phyloP scores from a whole-genome alignment of 2,113 vertebrate species.

The Clarias batrachus region DNA sequence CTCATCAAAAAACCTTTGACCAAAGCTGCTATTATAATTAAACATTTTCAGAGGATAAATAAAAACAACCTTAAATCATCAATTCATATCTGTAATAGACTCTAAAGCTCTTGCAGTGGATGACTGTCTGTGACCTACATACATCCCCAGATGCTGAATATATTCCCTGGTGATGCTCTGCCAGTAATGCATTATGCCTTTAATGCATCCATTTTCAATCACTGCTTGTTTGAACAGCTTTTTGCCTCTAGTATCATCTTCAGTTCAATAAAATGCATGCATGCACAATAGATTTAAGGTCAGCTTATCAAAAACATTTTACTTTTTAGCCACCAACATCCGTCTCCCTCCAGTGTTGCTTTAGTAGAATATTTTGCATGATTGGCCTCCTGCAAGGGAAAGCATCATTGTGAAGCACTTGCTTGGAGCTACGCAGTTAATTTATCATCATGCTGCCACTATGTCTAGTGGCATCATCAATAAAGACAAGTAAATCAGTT shows the following conservation, averaged over 20 bases:
- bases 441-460: constrained; percentile 26
- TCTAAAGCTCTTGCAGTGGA: constrained; percentile 1
- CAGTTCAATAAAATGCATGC: constrained; percentile 5
- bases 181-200: constrained; percentile 12
- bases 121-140: constrained; percentile 15
- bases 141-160: neutral
- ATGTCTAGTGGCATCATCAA: constrained; percentile 28
- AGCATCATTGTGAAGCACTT: neutral
- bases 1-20: neutral
- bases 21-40: neutral
- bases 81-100: constrained; percentile 1
- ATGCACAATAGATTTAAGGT: neutral
- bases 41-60: neutral
- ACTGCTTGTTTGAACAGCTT: constrained; percentile 11
- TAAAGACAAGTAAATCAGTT: constrained; percentile 37
- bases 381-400: neutral
- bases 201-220: constrained; percentile 4
- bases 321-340: neutral
- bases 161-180: neutral
- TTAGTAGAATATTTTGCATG: neutral
- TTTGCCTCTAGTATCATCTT: constrained; percentile 21
- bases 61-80: neutral
- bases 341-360: neutral
- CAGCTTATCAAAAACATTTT: neutral
- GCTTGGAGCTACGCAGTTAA: neutral